phyloP scores from a whole-genome alignment of 2,888 invertebrate species.

The Gymnosoma rotundatum region DNA sequence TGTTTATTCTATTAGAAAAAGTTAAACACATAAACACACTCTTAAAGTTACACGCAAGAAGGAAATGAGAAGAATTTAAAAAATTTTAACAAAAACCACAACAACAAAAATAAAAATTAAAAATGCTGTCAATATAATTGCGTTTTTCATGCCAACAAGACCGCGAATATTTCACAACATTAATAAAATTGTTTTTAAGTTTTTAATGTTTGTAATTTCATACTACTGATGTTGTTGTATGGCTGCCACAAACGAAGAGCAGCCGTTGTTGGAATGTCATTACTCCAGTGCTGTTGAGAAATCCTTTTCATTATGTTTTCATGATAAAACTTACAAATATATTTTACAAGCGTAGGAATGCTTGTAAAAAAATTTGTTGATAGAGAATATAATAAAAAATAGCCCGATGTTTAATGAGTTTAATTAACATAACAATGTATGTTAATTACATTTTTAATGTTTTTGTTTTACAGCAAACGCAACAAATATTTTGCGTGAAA shows the following conservation, averaged over 20 bases:
- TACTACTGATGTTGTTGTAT: not conserved
- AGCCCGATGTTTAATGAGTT: conserved; percentile 66
- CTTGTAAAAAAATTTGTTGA: too few relatives aligned
- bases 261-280: conserved; percentile 16
- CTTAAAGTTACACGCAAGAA: too few relatives aligned
- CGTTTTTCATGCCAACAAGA: too few relatives aligned
- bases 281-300: conserved; percentile 1
- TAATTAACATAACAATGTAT: conserved; percentile 68
- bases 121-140: too few relatives aligned
- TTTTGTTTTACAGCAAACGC: conserved; percentile 28
- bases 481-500: not conserved
- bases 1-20: too few relatives aligned
- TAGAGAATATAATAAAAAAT: too few relatives aligned
- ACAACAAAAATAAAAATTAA: too few relatives aligned
- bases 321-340: conserved; percentile 9
- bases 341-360: too few relatives aligned
- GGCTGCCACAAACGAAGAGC: not conserved
- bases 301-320: conserved; percentile 38
- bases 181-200: conserved; percentile 35
- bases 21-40: too few relatives aligned
- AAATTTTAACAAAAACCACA: too few relatives aligned
- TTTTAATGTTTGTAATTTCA: conserved; percentile 21
- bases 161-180: too few relatives aligned
- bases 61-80: too few relatives aligned
- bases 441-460: conserved; percentile 69